Evolutionary conservation across 2,888 invertebrate genomes (phyloP), one percentile per base, ranked within the genome.

Genomic region (Fragum fragum): DNA sequence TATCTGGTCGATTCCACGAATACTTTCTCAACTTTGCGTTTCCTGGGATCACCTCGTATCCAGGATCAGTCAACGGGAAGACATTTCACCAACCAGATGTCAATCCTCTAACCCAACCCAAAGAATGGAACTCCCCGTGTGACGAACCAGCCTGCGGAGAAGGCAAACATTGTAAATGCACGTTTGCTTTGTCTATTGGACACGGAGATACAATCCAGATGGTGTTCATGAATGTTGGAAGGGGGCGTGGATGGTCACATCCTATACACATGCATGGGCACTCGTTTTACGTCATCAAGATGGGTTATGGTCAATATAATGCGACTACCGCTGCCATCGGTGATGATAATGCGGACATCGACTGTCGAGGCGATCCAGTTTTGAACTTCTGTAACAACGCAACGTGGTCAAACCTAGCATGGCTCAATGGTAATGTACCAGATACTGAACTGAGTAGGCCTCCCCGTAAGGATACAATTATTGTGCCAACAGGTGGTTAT

Each of bases 221-320:
- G 75, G 88, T 92, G 0, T 80, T 93, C 32, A 69, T 89, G 42
- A 90, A 91, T 76, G 87, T 91, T 88, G 92, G 91, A 0, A 66
- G 14, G 0, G 93, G 92, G 7, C 87, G 81, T 70, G 90, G 90
- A 1, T 90, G 85, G 81, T 87, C 91, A 16, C 93, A 93, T 72
- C 91, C 91, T 0, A 83, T 93, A n/a, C 93, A 93, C 74, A 79
- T 93, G 85, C 93, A 93, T 66, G 93, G 93, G 0, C 92, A 93
- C 73, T 89, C 89, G 6, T 93, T 93, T 78, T 88, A 91, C 36
- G 92, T 93, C 1, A 42, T 93, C 16, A 91, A 91, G 81, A 90
- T 91, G 87, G 93, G 93, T 14, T 91, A 87, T 78, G 85, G 87
- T 9, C 52, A 61, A 11, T 89, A 89, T 55, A 71, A 86, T 29